Evolutionary conservation across 2,888 invertebrate genomes (phyloP), one percentile per base, ranked within the genome.

Genomic region (Tetranychus piercei): DNA sequence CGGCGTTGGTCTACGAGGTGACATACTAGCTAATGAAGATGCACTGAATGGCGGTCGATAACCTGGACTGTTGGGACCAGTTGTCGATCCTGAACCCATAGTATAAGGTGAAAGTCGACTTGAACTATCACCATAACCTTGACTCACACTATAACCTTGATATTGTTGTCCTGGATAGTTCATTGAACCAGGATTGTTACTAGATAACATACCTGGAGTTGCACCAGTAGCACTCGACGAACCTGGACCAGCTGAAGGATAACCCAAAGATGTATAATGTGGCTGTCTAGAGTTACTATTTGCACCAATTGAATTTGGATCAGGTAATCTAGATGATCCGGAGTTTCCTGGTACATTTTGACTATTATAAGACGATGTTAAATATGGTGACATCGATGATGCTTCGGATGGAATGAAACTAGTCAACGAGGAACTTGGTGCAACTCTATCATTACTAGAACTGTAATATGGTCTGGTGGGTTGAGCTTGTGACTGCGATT

Each of bases 381-480:
- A 45, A 43, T 71, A 69, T 71, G 71, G 34, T 34, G 74, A 23
- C 55, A 71, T 55, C 43, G 74, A 44, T 69, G 74, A 34, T 34
- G 55, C 34, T 9, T 74, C 72, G 20, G 64, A 55, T 69, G 71
- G 64, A 65, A 74, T 65, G 44, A 45, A 66, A 44, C 64, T 65
- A 45, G 71, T 23, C 44, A 75, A 45, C 44, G 73, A 73, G 34
- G 55, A 55, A 73, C 74, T 65, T 22, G 6, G n/a, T 22, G 70
- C 34, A 20, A 11, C 43, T 18, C 64, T 43, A n/a, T 23, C 69
- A 73, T 18, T 45, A 66, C 74, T 76, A 69, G 72, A 74, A 67
- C 77, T 65, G 73, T 76, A 77, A 23, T 78, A 78, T 18, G 78
- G 77, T 71, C 78, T 77, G 72, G 76, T 77, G 5, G 77, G 76